These are phyloP conservation scores for Pachyseris speciosa DNA, from an alignment of 64 coral and sea anemone species.

Conservation along the genomic window DNA sequence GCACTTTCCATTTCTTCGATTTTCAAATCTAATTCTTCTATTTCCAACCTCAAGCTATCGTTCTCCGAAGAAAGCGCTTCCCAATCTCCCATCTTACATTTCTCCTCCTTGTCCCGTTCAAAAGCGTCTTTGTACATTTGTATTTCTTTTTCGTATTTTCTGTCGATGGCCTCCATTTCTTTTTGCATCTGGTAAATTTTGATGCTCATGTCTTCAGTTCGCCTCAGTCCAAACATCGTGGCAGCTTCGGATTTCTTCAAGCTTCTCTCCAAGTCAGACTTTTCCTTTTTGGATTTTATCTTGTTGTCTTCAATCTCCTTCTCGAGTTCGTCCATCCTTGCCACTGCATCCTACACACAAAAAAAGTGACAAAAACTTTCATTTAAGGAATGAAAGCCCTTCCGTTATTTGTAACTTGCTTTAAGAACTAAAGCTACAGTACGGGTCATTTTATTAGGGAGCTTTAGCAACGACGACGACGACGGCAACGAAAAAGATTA, in stretches of 20 bases:
- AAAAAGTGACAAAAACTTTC: too few species aligned
- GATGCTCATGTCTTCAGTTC: slow-evolving; percentile 99
- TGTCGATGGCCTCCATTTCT: slow-evolving; percentile 94
- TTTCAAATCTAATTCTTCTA: slow-evolving; percentile 81
- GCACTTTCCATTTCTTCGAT: slow-evolving; percentile 77
- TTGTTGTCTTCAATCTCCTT: slow-evolving; percentile 66
- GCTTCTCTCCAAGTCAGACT: slow-evolving; percentile 77
- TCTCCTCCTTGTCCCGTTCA: slow-evolving; percentile 78
- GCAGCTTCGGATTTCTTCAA: slow-evolving; percentile 93
- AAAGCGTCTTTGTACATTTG: slow-evolving; percentile 92
- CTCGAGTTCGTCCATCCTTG: slow-evolving; percentile 71
- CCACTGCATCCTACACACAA: slow-evolving; percentile 31
- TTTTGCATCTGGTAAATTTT: slow-evolving; percentile 99
- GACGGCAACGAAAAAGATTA: too few species aligned
- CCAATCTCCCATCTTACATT: slow-evolving; percentile 41
- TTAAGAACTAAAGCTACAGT: too few species aligned
- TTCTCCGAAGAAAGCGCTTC: slow-evolving; percentile 63
- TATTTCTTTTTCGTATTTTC: slow-evolving; percentile 91
- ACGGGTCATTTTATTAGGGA: too few species aligned
- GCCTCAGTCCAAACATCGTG: slow-evolving; percentile 88
- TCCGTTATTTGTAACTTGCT: too few species aligned
- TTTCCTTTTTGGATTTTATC: slow-evolving; percentile 58
- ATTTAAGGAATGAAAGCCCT: too few species aligned
- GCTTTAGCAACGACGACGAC: too few species aligned
- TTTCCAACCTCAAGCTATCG: slow-evolving; percentile 73